Evolutionary conservation across 2,888 invertebrate genomes (phyloP).

Genomic region (Mamestra brassicae): DNA sequence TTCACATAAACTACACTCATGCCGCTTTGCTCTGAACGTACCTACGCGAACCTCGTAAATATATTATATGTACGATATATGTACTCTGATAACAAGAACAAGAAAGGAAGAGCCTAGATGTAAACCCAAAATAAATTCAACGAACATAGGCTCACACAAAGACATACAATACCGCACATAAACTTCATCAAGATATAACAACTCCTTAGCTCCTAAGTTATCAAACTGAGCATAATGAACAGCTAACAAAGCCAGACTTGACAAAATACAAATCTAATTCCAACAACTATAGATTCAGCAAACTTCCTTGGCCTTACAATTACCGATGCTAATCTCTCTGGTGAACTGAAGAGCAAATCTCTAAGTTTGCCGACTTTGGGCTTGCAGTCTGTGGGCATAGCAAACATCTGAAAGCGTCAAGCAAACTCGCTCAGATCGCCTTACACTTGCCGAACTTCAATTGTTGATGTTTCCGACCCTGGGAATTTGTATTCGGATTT

Average conservation of each 20-base stretch:
- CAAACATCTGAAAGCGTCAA: slow-evolving; percentile 79
- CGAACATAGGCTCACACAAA: slow-evolving; percentile 35
- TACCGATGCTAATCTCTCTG: slow-evolving; percentile 81
- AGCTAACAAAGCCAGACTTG: slow-evolving; percentile 60
- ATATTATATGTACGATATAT: slow-evolving; percentile 16
- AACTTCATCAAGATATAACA: slow-evolving; percentile 55
- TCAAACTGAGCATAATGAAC: slow-evolving; percentile 55
- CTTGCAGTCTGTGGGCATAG: slow-evolving; percentile 73
- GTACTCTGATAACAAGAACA: slow-evolving; percentile 40
- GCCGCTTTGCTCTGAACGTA: background rate
- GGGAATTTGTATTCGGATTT: slow-evolving; percentile 37
- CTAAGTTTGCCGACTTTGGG: slow-evolving; percentile 82
- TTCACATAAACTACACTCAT: slow-evolving; percentile 8
- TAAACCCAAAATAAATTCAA: slow-evolving; percentile 41
- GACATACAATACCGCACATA: slow-evolving; percentile 44
- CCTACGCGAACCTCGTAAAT: slow-evolving; percentile 24
- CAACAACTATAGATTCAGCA: slow-evolving; percentile 66
- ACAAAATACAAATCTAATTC: slow-evolving; percentile 65
- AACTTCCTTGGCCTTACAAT: slow-evolving; percentile 77
- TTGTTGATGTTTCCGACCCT: slow-evolving; percentile 68
- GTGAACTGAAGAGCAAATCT: slow-evolving; percentile 72
- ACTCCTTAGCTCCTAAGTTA: slow-evolving; percentile 54
- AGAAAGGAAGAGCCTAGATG: slow-evolving; percentile 28
- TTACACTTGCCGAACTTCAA: slow-evolving; percentile 80
- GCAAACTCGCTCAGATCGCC: slow-evolving; percentile 73